A percentile compares a stretch with the other conserved stretches of the same genome.
Evolutionary conservation across 1,140 invertebrate species (phyloP).

Genomic region (Nomia melanderi): DNA sequence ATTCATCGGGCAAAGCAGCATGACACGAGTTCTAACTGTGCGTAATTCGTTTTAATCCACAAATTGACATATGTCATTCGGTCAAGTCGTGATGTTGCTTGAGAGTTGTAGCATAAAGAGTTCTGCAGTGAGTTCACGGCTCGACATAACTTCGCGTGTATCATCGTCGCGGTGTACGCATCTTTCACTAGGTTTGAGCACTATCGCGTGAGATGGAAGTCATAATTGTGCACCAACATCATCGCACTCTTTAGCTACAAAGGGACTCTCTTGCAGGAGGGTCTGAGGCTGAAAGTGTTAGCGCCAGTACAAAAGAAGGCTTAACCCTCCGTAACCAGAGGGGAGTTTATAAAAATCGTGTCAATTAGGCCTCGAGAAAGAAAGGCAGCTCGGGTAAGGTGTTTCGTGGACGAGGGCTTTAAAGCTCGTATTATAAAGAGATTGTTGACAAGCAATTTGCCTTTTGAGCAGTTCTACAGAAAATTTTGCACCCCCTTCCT

Average conservation of each 20-base stretch:
- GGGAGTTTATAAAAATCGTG: constrained; percentile 74
- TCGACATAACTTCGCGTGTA: constrained; percentile 28
- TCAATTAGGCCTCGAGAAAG: constrained; percentile 70
- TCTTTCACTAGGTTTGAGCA: constrained; percentile 20
- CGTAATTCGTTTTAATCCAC: no score
- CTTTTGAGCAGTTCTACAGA: constrained; percentile 30
- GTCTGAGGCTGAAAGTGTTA: constrained; percentile 63
- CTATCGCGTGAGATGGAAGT: constrained; percentile 48
- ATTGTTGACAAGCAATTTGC: constrained; percentile 62
- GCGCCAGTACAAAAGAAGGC: constrained; percentile 62
- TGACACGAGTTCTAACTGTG: no score
- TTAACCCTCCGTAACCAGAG: constrained; percentile 63
- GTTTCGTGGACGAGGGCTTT: constrained; percentile 52
- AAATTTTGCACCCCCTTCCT: constrained; percentile 19
- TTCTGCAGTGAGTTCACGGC: not conserved
- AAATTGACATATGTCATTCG: constrained; percentile 1
- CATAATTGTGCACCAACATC: constrained; percentile 58
- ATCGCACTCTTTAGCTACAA: constrained; percentile 57
- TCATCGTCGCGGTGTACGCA: not conserved
- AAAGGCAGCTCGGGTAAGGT: constrained; percentile 56
- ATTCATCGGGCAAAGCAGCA: no score
- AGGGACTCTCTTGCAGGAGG: constrained; percentile 56
- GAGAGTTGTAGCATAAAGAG: not conserved
- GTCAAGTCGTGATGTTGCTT: no score
- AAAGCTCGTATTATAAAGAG: constrained; percentile 61